These are phyloP conservation scores for Laterallus jamaicensis DNA, from an alignment of 2,113 vertebrate species.

Conservation along the genomic window DNA sequence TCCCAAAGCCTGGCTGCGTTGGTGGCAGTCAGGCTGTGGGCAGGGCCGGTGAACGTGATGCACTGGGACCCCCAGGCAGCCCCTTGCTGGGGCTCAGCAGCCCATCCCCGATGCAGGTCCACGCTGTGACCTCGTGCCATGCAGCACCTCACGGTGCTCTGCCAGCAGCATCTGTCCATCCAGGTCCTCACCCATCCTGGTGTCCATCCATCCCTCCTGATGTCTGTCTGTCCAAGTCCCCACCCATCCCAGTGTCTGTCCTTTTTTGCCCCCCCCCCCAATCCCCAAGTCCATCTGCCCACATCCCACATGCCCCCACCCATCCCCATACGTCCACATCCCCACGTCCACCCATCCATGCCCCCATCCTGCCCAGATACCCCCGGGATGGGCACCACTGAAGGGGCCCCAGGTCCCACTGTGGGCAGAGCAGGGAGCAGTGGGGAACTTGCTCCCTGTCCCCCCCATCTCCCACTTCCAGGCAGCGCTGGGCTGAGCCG, in stretches of 20 bases:
- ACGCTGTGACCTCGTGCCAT: not conserved
- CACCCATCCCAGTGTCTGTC: too few species aligned
- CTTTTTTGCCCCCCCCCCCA: too few species aligned
- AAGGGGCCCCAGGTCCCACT: not conserved
- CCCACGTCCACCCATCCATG: too few species aligned
- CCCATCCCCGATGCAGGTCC: too few species aligned
- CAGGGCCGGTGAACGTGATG: not conserved
- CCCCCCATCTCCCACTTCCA: not conserved
- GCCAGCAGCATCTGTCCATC: not conserved
- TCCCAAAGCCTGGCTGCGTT: not conserved
- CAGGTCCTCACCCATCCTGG: not conserved
- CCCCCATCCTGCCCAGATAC: not conserved
- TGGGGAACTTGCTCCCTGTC: too few species aligned
- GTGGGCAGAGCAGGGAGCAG: fast-evolving
- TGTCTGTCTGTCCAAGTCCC: fast-evolving
- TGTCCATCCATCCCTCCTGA: not conserved
- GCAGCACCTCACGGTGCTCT: not conserved
- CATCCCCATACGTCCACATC: not conserved
- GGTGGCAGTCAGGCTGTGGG: not conserved
- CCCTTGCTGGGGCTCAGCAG: not conserved
- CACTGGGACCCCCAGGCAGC: not conserved
- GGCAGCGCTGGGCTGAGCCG: not conserved
- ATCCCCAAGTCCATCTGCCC: too few species aligned
- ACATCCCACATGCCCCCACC: too few species aligned
- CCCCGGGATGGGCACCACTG: not conserved